phyloP scores from a whole-genome alignment of 2,113 vertebrate genomes.

The Chaetorhynchus papuensis region DNA sequence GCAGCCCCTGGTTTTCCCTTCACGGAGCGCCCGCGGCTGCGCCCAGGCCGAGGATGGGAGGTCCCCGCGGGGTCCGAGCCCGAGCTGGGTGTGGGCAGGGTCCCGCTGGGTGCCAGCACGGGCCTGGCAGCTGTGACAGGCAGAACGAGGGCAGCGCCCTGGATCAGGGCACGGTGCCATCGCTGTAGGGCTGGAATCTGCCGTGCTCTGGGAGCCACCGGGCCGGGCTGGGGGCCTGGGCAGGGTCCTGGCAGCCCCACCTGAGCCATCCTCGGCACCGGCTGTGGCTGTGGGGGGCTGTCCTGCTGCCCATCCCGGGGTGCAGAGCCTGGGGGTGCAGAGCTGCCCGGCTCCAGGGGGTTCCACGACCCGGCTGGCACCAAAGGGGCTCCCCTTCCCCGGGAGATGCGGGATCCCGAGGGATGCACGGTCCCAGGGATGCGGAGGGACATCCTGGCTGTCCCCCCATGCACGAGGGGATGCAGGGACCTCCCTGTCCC shows the following conservation, averaged over 20 bases:
- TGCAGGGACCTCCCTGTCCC: background rate
- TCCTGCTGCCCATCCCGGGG: background rate
- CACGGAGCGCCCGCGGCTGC: background rate
- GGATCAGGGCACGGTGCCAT: background rate
- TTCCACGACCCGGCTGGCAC: rapidly evolving
- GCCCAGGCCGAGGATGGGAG: background rate
- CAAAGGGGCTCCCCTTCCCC: rapidly evolving
- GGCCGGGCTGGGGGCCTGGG: background rate
- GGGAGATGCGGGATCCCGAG: background rate
- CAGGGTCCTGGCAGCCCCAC: background rate
- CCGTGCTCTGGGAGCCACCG: background rate
- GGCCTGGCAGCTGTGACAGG: background rate
- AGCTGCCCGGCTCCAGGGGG: background rate
- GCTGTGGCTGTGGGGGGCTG: background rate
- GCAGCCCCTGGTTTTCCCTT: background rate
- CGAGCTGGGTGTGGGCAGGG: background rate
- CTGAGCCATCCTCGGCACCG: background rate
- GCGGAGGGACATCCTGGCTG: background rate
- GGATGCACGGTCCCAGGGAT: rapidly evolving
- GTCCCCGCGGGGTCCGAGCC: background rate
- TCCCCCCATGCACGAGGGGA: rapidly evolving
- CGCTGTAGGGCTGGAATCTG: background rate
- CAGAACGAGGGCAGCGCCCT: background rate
- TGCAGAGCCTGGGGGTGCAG: background rate
- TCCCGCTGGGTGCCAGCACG: background rate